Evolutionary conservation across 2,888 invertebrate genomes (phyloP), one percentile per base, ranked within the genome.

Genomic region (Oxystoma pomonae): DNA sequence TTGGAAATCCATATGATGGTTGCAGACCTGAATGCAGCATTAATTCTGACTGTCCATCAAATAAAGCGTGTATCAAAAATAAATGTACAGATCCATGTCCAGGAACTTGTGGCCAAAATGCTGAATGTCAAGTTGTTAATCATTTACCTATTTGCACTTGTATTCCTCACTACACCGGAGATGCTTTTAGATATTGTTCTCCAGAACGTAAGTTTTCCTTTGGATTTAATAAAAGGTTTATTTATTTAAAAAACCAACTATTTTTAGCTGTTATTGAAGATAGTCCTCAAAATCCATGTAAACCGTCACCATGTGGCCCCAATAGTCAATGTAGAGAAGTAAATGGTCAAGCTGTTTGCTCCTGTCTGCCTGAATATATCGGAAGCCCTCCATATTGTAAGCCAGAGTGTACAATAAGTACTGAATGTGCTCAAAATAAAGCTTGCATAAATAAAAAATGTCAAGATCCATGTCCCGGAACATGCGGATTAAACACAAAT

Each of bases 251-350:
- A 17, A 0, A 19, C 16, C 5, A 53, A 20, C 2, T 19, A 20
- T 51, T 58, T 67, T 52, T 55, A 67, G 67, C 65, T 21, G 17
- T 65, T 67, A 57, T 57, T 71, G 74, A 67, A 58, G 73, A 75
- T 60, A 77, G 80, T 60, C 82, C 85, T 2, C 71, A 70, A 66
- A 85, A 89, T 75, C 88, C 89, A 1, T 90, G 89, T 73, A 78
- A 84, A 12, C 89, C 88, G 55, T 87, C 88, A 7, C 91, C 92
- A 1, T 93, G 93, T 76, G 93, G 93, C 18, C 86, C 88, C n/a
- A 90, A 90, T 75, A 87, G 92, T 16, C 85, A 89, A 75, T 80
- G 80, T 65, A 73, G 74, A 62, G 75, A 76, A 65, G 66, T 74
- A 3, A 88, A 89, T 71, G 86, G 86, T 62, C 86, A 87, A 72